phyloP scores from a whole-genome alignment of 2,113 vertebrate species.

The Callithrix jacchus region DNA sequence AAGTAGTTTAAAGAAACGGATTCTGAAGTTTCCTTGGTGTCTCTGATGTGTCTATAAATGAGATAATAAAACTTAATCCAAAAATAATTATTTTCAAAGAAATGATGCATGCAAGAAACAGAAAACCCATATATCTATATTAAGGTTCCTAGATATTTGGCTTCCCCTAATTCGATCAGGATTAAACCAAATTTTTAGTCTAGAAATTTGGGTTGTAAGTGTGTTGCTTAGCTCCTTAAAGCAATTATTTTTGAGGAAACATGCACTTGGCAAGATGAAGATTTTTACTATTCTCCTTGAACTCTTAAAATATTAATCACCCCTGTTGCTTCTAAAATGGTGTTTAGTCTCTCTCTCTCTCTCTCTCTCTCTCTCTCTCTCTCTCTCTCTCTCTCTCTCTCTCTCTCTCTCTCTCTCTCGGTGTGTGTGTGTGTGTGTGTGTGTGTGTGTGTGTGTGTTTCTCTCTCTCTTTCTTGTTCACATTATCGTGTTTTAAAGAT shows the following conservation, averaged over 20 bases:
- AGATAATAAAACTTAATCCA: background rate
- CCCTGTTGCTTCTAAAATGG: background rate
- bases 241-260: slow-evolving; percentile 69
- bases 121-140: background rate
- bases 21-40: background rate
- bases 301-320: slow-evolving; percentile 63
- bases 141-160: background rate
- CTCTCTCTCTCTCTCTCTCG: background rate
- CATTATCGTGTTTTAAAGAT: background rate
- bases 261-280: background rate
- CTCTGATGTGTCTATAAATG: background rate
- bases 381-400: background rate
- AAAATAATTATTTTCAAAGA: background rate
- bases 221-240: slow-evolving; percentile 26
- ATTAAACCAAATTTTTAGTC: background rate
- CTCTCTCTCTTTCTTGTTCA: background rate
- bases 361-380: too few relatives aligned
- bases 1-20: background rate
- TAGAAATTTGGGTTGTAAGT: background rate
- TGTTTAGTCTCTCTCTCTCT: background rate
- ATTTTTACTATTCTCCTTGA: slow-evolving; percentile 48
- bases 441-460: background rate
- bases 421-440: too few relatives aligned
- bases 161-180: background rate
- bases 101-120: background rate